These are phyloP conservation scores for Tetragonula carbonaria DNA, from an alignment of 2,888 invertebrate genomes.

Conservation along the genomic window DNA sequence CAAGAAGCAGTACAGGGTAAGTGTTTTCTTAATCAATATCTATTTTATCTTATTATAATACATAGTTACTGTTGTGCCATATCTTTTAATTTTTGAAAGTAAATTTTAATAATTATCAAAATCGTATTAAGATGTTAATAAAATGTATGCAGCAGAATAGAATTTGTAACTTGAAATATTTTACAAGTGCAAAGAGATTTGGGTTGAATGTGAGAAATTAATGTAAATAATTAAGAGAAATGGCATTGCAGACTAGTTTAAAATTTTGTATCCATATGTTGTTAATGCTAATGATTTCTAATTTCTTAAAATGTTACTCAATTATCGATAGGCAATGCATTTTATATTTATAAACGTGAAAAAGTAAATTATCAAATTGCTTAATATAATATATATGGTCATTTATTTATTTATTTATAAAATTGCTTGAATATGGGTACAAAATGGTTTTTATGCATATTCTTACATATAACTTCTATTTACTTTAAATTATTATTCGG, in stretches of 20 bases:
- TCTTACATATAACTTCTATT: slow-evolving; percentile 45
- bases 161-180: background rate
- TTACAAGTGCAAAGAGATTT: background rate
- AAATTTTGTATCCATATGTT: slow-evolving; percentile 68
- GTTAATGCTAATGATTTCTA: slow-evolving; percentile 5
- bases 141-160: background rate
- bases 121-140: background rate
- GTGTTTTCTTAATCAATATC: slow-evolving; percentile 63
- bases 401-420: slow-evolving; percentile 6
- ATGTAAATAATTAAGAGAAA: slow-evolving; percentile 19
- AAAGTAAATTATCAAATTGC: background rate
- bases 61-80: slow-evolving; percentile 40
- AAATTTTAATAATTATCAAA: background rate
- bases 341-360: slow-evolving; percentile 12
- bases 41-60: slow-evolving; percentile 22
- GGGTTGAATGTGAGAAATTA: background rate
- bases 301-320: background rate
- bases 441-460: slow-evolving; percentile 49
- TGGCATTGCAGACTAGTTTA: slow-evolving; percentile 61
- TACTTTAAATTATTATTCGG: slow-evolving; percentile 47
- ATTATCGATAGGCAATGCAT: background rate
- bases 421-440: slow-evolving; percentile 64
- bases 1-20: slow-evolving; percentile 84
- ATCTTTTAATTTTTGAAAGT: slow-evolving; percentile 22
- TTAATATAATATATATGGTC: background rate